phyloP scores from a whole-genome alignment of 2,797 vertebrate genomes.

The Leptodactylus fallax region DNA sequence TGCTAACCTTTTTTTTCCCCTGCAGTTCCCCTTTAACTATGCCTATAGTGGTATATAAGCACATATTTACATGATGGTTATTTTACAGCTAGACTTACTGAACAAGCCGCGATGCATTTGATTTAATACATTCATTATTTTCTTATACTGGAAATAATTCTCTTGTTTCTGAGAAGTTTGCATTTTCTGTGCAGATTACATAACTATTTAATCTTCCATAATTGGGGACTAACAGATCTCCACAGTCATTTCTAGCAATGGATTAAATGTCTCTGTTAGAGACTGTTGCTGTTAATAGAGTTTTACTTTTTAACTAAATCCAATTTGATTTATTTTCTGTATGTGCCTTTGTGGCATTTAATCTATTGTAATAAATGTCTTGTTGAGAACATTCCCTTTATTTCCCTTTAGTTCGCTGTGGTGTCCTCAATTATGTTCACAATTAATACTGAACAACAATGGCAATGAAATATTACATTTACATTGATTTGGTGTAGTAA shows the following conservation, averaged over 20 bases:
- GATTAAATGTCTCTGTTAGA: conserved; percentile 61
- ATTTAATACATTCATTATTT: conserved; percentile 10
- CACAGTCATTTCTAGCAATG: conserved; percentile 40
- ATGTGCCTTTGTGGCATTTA: conserved; percentile 64
- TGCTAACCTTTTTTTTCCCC: too few species aligned
- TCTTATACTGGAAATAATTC: neutral
- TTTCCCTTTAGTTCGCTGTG: conserved; percentile 6
- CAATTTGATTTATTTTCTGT: conserved; percentile 60
- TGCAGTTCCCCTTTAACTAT: too few species aligned
- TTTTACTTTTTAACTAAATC: conserved; percentile 58
- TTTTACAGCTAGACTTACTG: too few species aligned
- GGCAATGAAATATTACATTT: conserved; percentile 33
- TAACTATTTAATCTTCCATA: conserved; percentile 46
- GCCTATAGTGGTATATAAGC: too few species aligned
- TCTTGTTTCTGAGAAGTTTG: conserved; percentile 27
- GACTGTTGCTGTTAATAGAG: conserved; percentile 61
- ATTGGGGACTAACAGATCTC: conserved; percentile 55
- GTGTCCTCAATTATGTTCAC: conserved; percentile 36
- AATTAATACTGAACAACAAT: conserved; percentile 31
- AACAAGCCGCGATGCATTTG: too few species aligned
- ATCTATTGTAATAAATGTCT: conserved; percentile 60
- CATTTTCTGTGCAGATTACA: conserved; percentile 42
- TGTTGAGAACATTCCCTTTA: conserved; percentile 37
- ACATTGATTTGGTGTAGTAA: conserved; percentile 10
- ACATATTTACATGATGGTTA: too few species aligned